Conservation (phyloP, 2,113 vertebrate genomes). For the Phylloscopus whistleri region DNA sequence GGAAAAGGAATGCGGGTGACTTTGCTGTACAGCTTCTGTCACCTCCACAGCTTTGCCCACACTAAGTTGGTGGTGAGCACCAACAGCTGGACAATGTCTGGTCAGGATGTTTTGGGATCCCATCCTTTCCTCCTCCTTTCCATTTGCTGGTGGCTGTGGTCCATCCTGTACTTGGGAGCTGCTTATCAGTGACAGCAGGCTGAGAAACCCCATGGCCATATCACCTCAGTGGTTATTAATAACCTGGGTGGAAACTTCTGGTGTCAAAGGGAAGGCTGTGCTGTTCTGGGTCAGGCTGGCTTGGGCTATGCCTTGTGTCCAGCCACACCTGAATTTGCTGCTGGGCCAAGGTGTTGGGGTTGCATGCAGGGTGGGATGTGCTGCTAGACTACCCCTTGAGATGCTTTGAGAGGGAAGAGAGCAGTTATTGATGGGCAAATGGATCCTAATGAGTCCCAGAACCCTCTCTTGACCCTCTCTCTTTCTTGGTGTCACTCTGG, state of each 20-base stretch:
- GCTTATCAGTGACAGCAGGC: not conserved
- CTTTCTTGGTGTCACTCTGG: not conserved
- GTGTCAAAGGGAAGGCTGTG: not conserved
- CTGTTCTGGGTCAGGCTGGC: accelerated
- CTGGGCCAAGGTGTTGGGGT: not conserved
- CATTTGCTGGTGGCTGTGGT: not conserved
- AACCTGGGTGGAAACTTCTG: not conserved
- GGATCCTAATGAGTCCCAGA: not conserved
- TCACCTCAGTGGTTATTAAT: not conserved
- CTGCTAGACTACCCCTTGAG: not conserved
- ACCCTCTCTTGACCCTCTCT: not conserved
- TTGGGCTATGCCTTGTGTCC: not conserved
- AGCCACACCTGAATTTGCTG: not conserved
- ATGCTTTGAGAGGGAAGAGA: not conserved
- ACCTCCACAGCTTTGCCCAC: not conserved
- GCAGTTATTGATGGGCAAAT: not conserved
- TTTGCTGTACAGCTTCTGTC: not conserved
- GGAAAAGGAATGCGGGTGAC: not conserved
- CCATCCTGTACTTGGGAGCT: not conserved
- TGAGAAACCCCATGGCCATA: not conserved
- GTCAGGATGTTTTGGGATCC: not conserved
- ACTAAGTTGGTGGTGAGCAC: not conserved
- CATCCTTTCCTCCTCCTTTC: not conserved
- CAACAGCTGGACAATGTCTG: not conserved
- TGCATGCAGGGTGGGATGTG: not conserved